Base-by-base conservation (phyloP, 1,140 invertebrate genomes). In the Zaprionus davidi region DNA sequence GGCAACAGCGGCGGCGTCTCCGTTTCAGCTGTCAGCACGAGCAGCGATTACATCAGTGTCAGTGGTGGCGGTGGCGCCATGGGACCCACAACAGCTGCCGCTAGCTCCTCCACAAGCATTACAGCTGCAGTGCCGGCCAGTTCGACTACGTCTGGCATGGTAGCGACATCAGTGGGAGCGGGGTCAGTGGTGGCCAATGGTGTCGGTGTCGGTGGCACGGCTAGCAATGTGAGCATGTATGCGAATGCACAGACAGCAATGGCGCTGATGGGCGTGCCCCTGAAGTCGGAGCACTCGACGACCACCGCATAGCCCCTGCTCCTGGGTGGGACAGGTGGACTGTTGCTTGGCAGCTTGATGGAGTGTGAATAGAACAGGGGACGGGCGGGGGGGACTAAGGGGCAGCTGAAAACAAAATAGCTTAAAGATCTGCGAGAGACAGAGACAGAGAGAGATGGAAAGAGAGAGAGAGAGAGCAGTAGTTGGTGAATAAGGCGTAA, bases 201-300 rank as follows among this genome's bases (percentile, higher is more conserved):
- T 7, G 75, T 55, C 7, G 77, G 73, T 31, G 31, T 34, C 31
- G 31, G 31, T 34, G 31, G 31, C 1, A 11, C 78, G 22, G n/a
- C 41, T 7, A 46, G 9, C 7, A 81, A 72, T 44, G 84, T 76
- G 4, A 84, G 46, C 78, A 88, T 88, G 85, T 88, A 79, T 51
- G 84, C 84, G 34, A 88, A 88, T 58, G 74, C 83, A 51, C 83
- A 91, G 44, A 79, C 85, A 57, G 88, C 88, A 22, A 80, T 91
- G 81, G 84, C 81, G n/a, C 60, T 91, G 36, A 91, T 91, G 90
- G 88, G 88, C 24, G 78, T 90, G 51, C 73, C 90, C 20, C 73
- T 88, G 34, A 88, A 88, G 36, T 85, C 85, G 72, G 84, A 91
- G 73, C 82, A 91, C 51, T 90, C 85, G 44, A 91, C 90, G 68